Evolutionary conservation across 2,113 vertebrate genomes (phyloP), one percentile per base, ranked within the genome.

Genomic region (Holacanthus passer): DNA sequence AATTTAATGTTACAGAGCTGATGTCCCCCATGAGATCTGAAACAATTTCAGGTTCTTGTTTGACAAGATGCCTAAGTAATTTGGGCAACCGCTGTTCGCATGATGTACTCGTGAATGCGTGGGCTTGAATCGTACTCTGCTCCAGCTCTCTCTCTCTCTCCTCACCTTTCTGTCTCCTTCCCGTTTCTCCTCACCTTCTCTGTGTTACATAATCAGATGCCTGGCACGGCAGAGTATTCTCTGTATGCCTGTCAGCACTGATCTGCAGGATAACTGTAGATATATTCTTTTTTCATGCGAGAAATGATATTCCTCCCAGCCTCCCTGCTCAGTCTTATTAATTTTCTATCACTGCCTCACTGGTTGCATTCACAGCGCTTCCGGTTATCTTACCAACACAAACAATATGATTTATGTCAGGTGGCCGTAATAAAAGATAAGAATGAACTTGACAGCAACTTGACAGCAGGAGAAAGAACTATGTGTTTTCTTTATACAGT

Each of bases 161-260:
- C 24, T 74, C 60, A 68, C 60, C 62, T 83, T 52, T 41, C 39
- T 37, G 4, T 37, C 35, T 37, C 5, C 35, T 37, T 37, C 35
- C 35, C 35, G 8, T 37, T 37, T 72, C 62, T 41, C 80, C 24
- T 74, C 65, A 68, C 60, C 62, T 83, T 52, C 52, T 52, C 8
- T 37, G 2, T 22, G 72, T 65, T 77, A 3, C 10, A 60, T 72
- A 68, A 76, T 69, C 63, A 45, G 39, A 52, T 64, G 32, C 43
- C 29, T 69, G 29, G 31, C 48, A 24, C 53, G 29, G n/a, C 35
- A 35, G 31, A 59, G 69, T 64, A 68, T 84, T 65, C 13, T 63
- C 71, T 89, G 62, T 41, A 19, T 55, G 55, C 62, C 53, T 73
- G 66, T 82, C 82, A 73, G 67, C 76, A 27, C 76, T 58, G 76